These are phyloP conservation scores for Gulo gulo DNA, from an alignment of 2,113 vertebrate genomes.

Conservation along the genomic window DNA sequence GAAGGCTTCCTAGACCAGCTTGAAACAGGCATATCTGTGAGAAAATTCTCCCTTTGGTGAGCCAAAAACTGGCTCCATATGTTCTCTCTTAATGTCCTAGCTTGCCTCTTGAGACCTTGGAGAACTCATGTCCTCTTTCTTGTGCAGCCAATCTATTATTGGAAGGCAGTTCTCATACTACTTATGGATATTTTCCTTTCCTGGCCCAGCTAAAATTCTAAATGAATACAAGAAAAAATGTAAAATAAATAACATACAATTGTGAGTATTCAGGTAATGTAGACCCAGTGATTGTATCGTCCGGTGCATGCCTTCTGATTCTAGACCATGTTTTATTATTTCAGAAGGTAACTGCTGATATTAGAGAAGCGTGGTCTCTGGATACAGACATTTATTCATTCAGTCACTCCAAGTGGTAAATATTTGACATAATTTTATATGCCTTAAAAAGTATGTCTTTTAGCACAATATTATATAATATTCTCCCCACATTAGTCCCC, in stretches of 20 bases:
- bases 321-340: neutral
- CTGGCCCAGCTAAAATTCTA: neutral
- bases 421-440: neutral
- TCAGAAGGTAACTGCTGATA: neutral
- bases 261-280: neutral
- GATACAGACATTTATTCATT: neutral
- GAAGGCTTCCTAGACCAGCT: neutral
- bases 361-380: neutral
- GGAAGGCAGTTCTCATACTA: neutral
- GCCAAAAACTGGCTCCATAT: neutral
- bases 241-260: neutral
- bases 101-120: neutral
- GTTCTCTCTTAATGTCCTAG: neutral
- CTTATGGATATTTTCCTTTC: neutral
- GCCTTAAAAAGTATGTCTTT: neutral
- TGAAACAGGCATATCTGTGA: neutral
- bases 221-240: neutral
- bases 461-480: neutral
- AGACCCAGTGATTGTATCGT: neutral
- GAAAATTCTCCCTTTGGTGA: neutral
- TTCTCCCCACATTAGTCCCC: neutral
- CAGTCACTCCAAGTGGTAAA: neutral
- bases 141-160: neutral
- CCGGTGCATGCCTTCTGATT: neutral
- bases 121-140: neutral